Evolutionary conservation across 2,888 invertebrate genomes (phyloP).

Genomic region (Phytoseiulus persimilis): DNA sequence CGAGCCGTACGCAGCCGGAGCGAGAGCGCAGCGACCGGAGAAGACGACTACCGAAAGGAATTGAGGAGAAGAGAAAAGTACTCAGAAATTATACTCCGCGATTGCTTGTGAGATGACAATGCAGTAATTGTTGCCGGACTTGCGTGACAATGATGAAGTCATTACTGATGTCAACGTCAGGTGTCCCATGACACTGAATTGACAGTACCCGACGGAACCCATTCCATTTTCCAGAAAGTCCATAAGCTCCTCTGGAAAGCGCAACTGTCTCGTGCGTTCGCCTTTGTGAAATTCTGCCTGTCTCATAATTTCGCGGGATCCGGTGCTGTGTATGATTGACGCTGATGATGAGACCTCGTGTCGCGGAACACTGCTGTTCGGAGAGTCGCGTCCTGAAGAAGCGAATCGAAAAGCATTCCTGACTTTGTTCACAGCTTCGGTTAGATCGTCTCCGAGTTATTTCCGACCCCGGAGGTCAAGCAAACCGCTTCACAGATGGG

Average conservation of each 20-base stretch:
- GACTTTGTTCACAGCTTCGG: no score
- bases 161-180: neutral
- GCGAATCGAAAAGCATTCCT: no score
- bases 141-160: constrained; percentile 5
- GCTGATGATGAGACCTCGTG: no score
- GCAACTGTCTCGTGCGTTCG: neutral
- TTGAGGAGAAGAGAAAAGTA: neutral
- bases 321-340: no score
- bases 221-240: neutral
- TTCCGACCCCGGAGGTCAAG: no score
- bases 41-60: neutral
- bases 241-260: neutral
- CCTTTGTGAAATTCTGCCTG: neutral
- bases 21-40: neutral
- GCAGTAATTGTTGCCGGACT: neutral
- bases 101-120: neutral
- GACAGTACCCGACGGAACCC: neutral
- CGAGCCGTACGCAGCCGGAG: neutral
- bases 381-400: no score
- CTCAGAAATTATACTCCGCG: neutral
- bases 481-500: no score
- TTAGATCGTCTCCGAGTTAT: no score
- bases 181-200: neutral
- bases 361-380: no score
- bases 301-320: no score